Percentiles rank a stretch among this genome's conserved stretches.
phyloP scores from a whole-genome alignment of 1,140 invertebrate genomes.

The Magallana ariakensis region DNA sequence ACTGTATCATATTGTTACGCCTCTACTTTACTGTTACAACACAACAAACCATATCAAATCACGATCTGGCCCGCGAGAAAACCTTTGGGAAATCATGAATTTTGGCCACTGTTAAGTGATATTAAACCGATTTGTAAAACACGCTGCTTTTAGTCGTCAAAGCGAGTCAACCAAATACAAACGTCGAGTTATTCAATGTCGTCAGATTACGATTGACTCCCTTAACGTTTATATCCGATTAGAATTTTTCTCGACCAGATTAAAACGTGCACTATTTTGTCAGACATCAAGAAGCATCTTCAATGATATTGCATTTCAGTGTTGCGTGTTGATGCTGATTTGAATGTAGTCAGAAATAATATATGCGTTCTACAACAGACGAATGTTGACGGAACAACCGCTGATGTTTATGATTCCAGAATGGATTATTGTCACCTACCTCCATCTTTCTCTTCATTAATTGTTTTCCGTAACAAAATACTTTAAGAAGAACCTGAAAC shows the following conservation, averaged over 20 bases:
- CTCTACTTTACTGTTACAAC: too few relatives aligned
- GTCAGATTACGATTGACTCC: not conserved
- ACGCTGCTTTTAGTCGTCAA: too few relatives aligned
- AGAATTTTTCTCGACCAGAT: too few relatives aligned
- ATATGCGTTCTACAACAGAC: not conserved
- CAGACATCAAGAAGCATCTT: not conserved
- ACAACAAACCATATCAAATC: too few relatives aligned
- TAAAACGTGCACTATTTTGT: not conserved
- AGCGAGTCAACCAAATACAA: too few relatives aligned
- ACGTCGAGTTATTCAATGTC: too few relatives aligned
- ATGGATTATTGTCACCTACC: constrained; percentile 33
- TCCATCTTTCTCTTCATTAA: constrained; percentile 59
- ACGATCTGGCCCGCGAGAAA: too few relatives aligned
- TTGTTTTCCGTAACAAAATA: constrained; percentile 57
- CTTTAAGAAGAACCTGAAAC: constrained; percentile 57
- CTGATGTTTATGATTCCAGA: not conserved
- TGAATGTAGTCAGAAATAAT: not conserved
- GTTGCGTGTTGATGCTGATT: not conserved
- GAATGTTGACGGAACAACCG: not conserved
- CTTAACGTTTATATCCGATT: not conserved
- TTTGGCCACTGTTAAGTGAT: too few relatives aligned
- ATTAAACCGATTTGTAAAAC: too few relatives aligned
- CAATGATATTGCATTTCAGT: not conserved
- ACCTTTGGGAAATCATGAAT: too few relatives aligned
- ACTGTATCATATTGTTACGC: too few relatives aligned